Evolutionary conservation across 2,113 vertebrate species (phyloP).

Genomic region (Leuciscus idus): DNA sequence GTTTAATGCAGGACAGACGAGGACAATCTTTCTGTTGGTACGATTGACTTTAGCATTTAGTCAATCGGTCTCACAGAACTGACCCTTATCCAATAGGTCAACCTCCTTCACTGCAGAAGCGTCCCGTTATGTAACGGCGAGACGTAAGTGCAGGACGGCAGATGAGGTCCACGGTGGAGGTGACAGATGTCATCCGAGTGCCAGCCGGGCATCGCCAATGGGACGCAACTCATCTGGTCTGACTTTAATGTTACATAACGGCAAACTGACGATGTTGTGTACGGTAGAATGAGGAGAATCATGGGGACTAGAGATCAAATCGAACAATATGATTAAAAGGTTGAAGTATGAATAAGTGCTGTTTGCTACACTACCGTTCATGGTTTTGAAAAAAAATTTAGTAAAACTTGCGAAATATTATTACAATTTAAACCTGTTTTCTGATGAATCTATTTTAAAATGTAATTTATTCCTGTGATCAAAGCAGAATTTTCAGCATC

Average conservation of each 20-base stretch:
- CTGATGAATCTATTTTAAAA: no score
- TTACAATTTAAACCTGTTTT: no score
- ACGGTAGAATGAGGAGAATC: background rate
- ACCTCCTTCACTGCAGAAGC: background rate
- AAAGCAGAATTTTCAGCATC: background rate
- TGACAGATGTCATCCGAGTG: background rate
- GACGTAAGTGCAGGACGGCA: background rate
- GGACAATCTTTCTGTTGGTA: background rate
- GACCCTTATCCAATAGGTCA: background rate
- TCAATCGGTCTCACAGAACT: slow-evolving; percentile 14
- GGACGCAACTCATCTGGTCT: background rate
- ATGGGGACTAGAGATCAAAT: background rate
- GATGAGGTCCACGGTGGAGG: background rate
- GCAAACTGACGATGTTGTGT: background rate
- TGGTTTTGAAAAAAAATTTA: no score
- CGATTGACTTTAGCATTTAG: background rate
- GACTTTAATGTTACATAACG: background rate
- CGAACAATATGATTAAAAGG: background rate
- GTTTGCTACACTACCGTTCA: background rate
- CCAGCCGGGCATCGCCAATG: background rate
- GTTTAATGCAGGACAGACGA: background rate
- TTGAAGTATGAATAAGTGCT: background rate
- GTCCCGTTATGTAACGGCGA: background rate
- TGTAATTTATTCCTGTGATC: background rate
- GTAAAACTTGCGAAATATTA: no score